Evolutionary conservation across 2,797 vertebrate genomes (phyloP).

Genomic region (Sparus aurata): DNA sequence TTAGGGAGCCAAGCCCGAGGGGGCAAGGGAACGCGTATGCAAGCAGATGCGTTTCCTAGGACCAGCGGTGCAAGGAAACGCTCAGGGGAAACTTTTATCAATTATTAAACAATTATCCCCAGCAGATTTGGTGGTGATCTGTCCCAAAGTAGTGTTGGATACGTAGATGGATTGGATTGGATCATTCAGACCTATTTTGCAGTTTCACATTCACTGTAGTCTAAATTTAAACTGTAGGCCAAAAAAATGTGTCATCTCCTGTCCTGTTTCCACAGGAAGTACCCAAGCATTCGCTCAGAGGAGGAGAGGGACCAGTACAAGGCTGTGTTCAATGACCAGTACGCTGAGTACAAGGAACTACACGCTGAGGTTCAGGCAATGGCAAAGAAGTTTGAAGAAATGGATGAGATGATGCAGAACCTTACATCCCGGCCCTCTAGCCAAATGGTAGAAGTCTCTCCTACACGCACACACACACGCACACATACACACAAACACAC

Average conservation of each 20-base stretch:
- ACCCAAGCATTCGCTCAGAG: slow-evolving; percentile 90
- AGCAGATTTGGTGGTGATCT: no score
- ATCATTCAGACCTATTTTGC: neutral
- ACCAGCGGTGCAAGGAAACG: no score
- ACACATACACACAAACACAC: neutral
- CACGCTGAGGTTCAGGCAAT: slow-evolving; percentile 91
- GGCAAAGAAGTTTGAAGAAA: slow-evolving; percentile 90
- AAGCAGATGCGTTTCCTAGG: no score
- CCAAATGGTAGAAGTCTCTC: slow-evolving; percentile 82
- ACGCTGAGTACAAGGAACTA: slow-evolving; percentile 97
- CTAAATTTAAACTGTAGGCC: neutral
- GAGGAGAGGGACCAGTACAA: slow-evolving; percentile 94
- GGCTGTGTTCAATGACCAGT: slow-evolving; percentile 98
- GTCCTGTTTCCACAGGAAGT: slow-evolving; percentile 86
- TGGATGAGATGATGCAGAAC: slow-evolving; percentile 90
- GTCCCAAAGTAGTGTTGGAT: no score
- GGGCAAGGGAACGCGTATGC: no score
- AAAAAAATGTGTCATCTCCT: slow-evolving; percentile 4
- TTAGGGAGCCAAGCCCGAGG: no score
- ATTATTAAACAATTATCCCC: no score
- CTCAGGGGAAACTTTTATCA: no score
- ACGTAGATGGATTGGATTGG: neutral
- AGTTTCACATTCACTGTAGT: neutral
- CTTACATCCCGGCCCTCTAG: slow-evolving; percentile 86
- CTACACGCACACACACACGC: neutral